Evolutionary conservation across 1,140 invertebrate species (phyloP), one percentile per base, ranked within the genome.

Genomic region (Euwallacea fornicatus): DNA sequence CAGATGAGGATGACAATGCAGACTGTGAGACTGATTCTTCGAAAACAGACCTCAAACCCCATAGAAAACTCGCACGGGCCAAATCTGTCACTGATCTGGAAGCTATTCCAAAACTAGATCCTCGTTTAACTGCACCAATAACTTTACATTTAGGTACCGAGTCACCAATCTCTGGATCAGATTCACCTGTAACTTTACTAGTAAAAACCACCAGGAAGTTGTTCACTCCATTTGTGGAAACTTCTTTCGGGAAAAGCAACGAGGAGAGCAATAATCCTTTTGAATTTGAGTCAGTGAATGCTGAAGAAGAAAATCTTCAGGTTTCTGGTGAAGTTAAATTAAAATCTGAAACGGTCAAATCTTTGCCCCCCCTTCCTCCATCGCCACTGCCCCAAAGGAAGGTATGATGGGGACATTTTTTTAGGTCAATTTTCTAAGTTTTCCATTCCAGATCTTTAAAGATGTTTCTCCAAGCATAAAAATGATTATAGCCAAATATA

Each of bases 141-240:
- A 47, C n/a, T 15, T 66, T 56, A 1, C 63, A 66, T 10, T 60
- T 15, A 2, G 7, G 44, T n/a, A 16, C 46, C 13, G 55, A 71
- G 46, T 66, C 69, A 65, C 70, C 53, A 60, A 63, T 66, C 71
- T 47, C 46, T 7, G 68, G 50, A 43, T 11, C 73, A 59, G 73
- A 78, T 75, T 78, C 79, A 69, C 70, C 82, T 62, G 77, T 77
- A 15, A 83, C 83, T 78, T 84, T 92, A 7, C 90, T 92, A 66
- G 88, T 92, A 0, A 91, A 90, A 77, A 93, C 91, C 0, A 92
- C 89, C 59, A 84, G 90, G 42, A 91, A 91, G 82, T 86, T 93
- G 67, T 92, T 92, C 73, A 89, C 89, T 0, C 89, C 90, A 0
- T 85, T 91, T 8, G 84, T 85, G 10, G 81, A 76, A 69, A 77